Evolutionary conservation across 2,797 vertebrate species (phyloP).

Genomic region (Luscinia luscinia): DNA sequence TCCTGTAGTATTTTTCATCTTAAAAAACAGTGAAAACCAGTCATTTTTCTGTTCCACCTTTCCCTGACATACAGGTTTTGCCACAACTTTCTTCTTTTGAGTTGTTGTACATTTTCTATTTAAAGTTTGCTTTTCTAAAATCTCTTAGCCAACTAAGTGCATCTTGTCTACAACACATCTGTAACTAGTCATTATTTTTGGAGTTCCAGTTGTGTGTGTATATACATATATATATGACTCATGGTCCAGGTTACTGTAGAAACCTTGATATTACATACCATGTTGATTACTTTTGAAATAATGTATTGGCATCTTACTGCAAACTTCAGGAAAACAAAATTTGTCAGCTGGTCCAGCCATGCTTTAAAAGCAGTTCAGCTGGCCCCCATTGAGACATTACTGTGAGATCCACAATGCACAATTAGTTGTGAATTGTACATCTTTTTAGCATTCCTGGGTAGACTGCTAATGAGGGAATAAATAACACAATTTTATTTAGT

Average conservation of each 20-base stretch:
- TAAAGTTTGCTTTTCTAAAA: not conserved
- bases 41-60: not conserved
- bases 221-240: not conserved
- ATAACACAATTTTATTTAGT: slow-evolving; percentile 1
- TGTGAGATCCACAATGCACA: slow-evolving; percentile 22
- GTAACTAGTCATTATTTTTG: not conserved
- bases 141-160: not conserved
- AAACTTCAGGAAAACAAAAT: slow-evolving; percentile 50
- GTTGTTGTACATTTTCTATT: not conserved
- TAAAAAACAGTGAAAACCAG: not conserved
- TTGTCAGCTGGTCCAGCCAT: not conserved
- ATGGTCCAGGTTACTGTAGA: not conserved
- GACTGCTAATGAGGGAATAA: slow-evolving; percentile 1
- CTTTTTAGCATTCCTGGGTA: not conserved
- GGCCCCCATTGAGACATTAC: not conserved
- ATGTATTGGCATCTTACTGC: slow-evolving; percentile 16
- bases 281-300: not conserved
- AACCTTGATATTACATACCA: not conserved
- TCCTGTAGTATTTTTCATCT: not conserved
- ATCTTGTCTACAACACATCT: not conserved
- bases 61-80: not conserved
- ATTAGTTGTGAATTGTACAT: slow-evolving; percentile 13
- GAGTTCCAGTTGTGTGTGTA: not conserved
- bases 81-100: not conserved
- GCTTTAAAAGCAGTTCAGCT: slow-evolving; percentile 23